phyloP scores from a whole-genome alignment of 2,113 vertebrate genomes.

The Laterallus jamaicensis region DNA sequence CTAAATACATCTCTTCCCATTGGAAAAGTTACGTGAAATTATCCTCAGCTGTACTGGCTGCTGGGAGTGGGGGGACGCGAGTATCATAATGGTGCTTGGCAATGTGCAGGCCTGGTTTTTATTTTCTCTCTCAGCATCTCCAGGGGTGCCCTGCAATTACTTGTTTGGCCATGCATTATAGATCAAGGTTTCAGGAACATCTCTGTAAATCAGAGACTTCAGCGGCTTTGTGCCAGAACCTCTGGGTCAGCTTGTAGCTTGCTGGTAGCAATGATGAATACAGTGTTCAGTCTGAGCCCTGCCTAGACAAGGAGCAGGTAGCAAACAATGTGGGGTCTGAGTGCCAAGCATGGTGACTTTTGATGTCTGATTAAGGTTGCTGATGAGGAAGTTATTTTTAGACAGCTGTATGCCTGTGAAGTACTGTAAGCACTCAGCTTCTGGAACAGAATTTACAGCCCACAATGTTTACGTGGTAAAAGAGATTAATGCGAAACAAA shows the following conservation, averaged over 20 bases:
- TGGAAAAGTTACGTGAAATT: neutral
- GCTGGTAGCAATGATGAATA: neutral
- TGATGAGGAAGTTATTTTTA: neutral
- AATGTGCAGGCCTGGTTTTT: neutral
- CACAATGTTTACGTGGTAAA: neutral
- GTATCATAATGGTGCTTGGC: neutral
- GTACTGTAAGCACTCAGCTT: neutral
- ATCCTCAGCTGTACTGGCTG: neutral
- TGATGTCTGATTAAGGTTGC: neutral
- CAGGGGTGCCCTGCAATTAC: neutral
- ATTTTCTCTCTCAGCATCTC: neutral
- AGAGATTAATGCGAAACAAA: neutral
- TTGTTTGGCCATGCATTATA: neutral
- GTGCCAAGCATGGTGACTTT: neutral
- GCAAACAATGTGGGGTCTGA: neutral
- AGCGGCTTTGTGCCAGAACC: neutral
- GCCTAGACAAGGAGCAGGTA: neutral
- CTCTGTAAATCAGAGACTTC: neutral
- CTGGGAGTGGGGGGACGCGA: neutral
- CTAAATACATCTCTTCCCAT: neutral
- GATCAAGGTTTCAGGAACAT: neutral
- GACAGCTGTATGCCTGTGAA: neutral
- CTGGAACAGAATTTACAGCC: neutral
- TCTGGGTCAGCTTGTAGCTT: neutral
- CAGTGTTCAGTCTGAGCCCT: neutral